phyloP scores from a whole-genome alignment of 2,888 invertebrate genomes.

The Drosophila leonis region DNA sequence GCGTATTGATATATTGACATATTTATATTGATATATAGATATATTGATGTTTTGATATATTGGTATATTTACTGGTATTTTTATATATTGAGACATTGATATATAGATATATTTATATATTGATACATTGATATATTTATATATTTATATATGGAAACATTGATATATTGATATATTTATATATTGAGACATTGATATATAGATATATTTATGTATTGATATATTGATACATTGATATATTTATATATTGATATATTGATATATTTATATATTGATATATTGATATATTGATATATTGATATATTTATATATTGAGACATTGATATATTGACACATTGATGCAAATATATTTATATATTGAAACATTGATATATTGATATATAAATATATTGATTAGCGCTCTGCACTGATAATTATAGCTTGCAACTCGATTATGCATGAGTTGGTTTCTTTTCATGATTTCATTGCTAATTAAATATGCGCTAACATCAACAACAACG shows the following conservation, averaged over 20 bases:
- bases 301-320: neutral
- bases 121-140: too few species aligned
- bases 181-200: neutral
- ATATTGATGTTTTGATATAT: too few species aligned
- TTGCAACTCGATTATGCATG: constrained; percentile 71
- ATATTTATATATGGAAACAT: too few species aligned
- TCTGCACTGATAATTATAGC: constrained; percentile 54
- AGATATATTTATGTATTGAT: neutral
- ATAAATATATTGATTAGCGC: too few species aligned
- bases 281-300: neutral
- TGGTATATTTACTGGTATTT: neutral
- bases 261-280: neutral
- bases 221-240: neutral
- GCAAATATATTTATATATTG: too few species aligned
- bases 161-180: too few species aligned
- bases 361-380: neutral
- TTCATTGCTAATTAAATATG: constrained; percentile 77
- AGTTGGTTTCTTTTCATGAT: constrained; percentile 62
- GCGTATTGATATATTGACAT: neutral
- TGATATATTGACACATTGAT: neutral
- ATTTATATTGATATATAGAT: neutral
- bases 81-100: neutral
- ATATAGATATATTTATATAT: neutral
- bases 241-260: neutral
- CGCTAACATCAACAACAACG: constrained; percentile 45